phyloP scores from a whole-genome alignment of 2,888 invertebrate species.

The Noctua janthe region DNA sequence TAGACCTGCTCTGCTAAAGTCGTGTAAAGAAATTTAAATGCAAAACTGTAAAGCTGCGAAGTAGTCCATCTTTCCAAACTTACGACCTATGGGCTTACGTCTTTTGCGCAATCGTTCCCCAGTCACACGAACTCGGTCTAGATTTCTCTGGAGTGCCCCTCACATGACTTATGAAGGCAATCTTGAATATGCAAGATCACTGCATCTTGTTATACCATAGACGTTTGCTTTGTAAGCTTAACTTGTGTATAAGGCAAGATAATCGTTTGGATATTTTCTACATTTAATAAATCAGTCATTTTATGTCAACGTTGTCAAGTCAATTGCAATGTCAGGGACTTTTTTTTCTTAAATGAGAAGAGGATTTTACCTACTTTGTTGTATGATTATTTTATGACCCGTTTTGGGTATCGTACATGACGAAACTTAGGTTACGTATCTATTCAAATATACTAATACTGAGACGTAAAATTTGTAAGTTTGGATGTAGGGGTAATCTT shows the following conservation, averaged over 20 bases:
- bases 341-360: not conserved
- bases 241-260: not conserved
- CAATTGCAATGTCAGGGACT: not conserved
- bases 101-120: conserved; percentile 44
- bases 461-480: not conserved
- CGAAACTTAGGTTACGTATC: not conserved
- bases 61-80: conserved; percentile 28
- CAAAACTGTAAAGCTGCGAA: conserved; percentile 6
- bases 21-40: not conserved
- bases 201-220: conserved; percentile 44
- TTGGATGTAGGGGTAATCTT: not conserved
- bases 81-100: conserved; percentile 39
- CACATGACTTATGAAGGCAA: conserved; percentile 59
- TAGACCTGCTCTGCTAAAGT: not conserved
- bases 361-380: not conserved
- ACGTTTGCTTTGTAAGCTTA: conserved; percentile 26
- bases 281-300: not conserved
- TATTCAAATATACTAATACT: not conserved
- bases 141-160: conserved; percentile 53
- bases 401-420: not conserved
- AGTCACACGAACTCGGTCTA: conserved; percentile 38
- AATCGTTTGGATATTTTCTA: not conserved
- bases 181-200: conserved; percentile 57
- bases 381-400: not conserved
- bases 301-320: not conserved